Evolutionary conservation across 1,140 invertebrate species (phyloP).

Genomic region (Parasteatoda tepidariorum): DNA sequence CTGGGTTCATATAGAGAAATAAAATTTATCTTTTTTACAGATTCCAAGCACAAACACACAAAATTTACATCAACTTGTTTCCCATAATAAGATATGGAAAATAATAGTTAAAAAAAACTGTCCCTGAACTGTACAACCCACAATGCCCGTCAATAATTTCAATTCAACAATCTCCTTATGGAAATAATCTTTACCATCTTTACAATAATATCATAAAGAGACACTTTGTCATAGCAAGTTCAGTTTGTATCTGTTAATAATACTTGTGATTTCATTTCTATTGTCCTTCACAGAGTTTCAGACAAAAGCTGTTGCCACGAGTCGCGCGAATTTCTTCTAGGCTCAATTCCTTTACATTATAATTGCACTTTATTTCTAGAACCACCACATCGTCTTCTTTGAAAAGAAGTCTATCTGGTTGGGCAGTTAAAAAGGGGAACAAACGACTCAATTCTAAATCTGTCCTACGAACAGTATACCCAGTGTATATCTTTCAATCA

Average conservation of each 20-base stretch:
- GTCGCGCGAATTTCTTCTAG: background rate
- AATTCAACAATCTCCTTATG: background rate
- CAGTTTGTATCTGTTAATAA: background rate
- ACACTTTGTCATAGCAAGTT: background rate
- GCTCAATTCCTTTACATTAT: background rate
- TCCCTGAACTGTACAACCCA: background rate
- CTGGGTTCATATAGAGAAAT: too few species aligned
- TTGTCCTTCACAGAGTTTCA: background rate
- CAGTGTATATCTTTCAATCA: background rate
- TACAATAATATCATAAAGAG: background rate
- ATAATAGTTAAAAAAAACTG: too few species aligned
- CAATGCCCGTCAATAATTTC: background rate
- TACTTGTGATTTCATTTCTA: background rate
- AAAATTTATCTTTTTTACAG: too few species aligned
- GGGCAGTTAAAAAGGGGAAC: background rate
- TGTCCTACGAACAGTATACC: background rate
- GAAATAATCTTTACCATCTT: background rate
- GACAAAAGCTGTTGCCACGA: background rate
- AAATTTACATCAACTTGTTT: too few species aligned
- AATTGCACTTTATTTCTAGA: background rate
- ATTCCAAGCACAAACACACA: too few species aligned
- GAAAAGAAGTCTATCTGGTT: background rate
- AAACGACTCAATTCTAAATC: background rate
- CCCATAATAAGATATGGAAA: too few species aligned
- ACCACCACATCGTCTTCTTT: background rate